These are phyloP conservation scores for Pangasius mekongensis DNA, from an alignment of 2,797 vertebrate genomes.

Conservation along the genomic window DNA sequence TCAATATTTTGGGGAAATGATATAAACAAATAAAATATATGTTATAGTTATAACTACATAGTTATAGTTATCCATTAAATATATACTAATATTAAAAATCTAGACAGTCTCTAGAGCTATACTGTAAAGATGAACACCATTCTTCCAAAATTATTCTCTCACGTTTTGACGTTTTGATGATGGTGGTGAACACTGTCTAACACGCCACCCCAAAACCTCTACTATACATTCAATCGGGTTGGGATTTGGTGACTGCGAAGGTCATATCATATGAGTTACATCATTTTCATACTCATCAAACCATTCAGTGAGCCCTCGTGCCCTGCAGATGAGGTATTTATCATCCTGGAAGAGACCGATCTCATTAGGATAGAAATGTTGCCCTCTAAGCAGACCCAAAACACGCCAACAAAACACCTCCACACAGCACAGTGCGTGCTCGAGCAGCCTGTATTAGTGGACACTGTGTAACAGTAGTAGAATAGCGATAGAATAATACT, in stretches of 20 bases:
- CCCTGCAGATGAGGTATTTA: not conserved
- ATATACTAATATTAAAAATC: not conserved
- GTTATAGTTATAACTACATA: not conserved
- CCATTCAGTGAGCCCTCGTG: not conserved
- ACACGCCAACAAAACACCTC: not conserved
- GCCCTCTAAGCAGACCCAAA: not conserved
- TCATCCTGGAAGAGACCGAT: not conserved
- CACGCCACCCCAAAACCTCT: not conserved
- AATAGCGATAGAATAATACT: not conserved
- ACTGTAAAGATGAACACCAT: not conserved
- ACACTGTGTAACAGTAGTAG: not conserved
- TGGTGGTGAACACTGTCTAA: not conserved
- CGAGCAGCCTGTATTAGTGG: not conserved
- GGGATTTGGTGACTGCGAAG: too few relatives aligned
- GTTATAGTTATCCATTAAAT: not conserved
- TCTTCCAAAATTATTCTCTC: not conserved
- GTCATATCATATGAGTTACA: too few relatives aligned
- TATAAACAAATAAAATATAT: not conserved
- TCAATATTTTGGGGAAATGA: not conserved
- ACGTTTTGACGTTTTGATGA: not conserved
- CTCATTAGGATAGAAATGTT: not conserved
- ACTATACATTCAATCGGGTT: not conserved
- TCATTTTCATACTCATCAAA: not conserved
- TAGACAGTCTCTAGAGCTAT: not conserved
- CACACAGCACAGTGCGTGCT: not conserved